A percentile compares a stretch with the other conserved stretches of the same genome.
phyloP scores from a whole-genome alignment of 2,888 invertebrate genomes.

The Orchesellides sinensis region DNA sequence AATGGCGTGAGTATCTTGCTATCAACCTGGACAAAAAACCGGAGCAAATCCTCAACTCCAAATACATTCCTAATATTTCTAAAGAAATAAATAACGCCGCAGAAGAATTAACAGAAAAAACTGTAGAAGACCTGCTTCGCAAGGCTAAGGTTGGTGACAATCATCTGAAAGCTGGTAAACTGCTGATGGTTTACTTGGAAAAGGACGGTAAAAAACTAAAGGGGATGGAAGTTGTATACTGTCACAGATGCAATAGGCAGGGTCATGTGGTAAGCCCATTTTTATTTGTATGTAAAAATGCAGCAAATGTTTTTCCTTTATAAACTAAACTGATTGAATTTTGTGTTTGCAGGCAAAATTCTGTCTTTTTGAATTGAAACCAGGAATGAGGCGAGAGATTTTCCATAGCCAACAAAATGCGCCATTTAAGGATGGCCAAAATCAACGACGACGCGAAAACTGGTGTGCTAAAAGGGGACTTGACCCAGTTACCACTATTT shows the following conservation, averaged over 20 bases:
- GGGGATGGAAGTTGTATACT: neutral
- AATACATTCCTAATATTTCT: neutral
- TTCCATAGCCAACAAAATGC: too few relatives aligned
- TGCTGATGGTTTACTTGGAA: neutral
- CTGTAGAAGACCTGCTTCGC: neutral
- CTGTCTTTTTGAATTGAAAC: neutral
- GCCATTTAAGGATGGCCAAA: too few relatives aligned
- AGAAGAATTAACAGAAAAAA: neutral
- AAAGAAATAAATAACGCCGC: neutral
- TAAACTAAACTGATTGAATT: too few relatives aligned
- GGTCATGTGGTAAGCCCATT: neutral
- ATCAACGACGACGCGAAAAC: too few relatives aligned
- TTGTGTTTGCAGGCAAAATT: neutral
- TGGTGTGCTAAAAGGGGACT: too few relatives aligned
- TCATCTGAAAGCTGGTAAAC: neutral
- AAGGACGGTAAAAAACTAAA: neutral
- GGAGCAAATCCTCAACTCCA: constrained; percentile 1
- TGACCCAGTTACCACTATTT: too few relatives aligned
- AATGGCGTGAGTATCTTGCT: constrained; percentile 1
- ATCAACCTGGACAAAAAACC: neutral
- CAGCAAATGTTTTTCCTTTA: neutral
- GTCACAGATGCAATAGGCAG: neutral
- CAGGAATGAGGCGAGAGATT: neutral
- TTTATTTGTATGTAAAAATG: neutral
- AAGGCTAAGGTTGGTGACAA: neutral